Evolutionary conservation across 2,888 invertebrate species (phyloP), one percentile per base, ranked within the genome.

Genomic region (Idaea biselata): DNA sequence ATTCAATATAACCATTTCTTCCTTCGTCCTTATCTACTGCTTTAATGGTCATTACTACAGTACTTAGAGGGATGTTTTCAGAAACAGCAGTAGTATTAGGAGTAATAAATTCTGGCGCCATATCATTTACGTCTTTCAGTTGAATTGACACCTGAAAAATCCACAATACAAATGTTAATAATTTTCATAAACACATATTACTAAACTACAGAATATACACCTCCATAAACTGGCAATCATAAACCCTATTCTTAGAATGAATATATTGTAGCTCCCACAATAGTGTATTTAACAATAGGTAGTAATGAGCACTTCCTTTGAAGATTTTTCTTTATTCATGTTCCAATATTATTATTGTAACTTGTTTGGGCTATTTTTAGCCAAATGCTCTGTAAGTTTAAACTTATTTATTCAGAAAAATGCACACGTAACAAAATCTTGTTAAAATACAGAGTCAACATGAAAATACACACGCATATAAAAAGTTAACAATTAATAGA

Each of bases 21-120:
- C 97, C 98, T 89, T 98, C 98, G 85, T 98, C 98, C 79, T 95
- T 95, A 86, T 98, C 98, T 25, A 97, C 86, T 1, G 98, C 98
- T 88, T 97, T 97, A 66, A 98, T 94, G 11, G 96, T 97, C 95
- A 97, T 96, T 31, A 98, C 95, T 55, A 98, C 96, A 2, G 97
- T 97, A 81, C 97, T 97, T 56, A 95, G 85, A 14, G 97, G 95
- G 66, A 97, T 96, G 86, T 98, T 98, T 91, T 98, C 98, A 66
- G 95, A 93, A 16, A 98, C 95, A 54, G 95, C 90, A 44, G 97
- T 97, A 79, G 95, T 94, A 79, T 96, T 96, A 18, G 96, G 94
- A 5, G 97, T 96, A 69, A 96, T 94, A 87, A 98, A 97, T 79
- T 95, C 95, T 5, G 98, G 98, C 54, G 96, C 95, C 94, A 97